Percentiles rank a stretch among this genome's conserved stretches.
phyloP scores from a whole-genome alignment of 2,113 vertebrate species.

The Boulengeromyrus knoepffleri region DNA sequence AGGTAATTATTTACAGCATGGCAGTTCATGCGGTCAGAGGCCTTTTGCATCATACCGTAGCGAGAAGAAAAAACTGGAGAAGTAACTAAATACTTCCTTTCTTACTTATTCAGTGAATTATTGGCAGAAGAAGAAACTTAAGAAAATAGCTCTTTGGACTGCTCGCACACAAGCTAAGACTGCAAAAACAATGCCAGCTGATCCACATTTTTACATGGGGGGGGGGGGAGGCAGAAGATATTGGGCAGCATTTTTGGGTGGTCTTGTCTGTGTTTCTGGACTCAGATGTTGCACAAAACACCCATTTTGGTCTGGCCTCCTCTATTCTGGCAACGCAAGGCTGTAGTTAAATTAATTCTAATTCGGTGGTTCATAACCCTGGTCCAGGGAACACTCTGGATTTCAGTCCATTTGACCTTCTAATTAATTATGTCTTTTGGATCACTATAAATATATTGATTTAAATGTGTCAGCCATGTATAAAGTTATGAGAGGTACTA shows the following conservation, averaged over 20 bases:
- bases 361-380: neutral
- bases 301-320: neutral
- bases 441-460: neutral
- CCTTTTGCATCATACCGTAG: constrained; percentile 16
- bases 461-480: neutral
- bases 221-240: neutral
- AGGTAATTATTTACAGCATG: constrained; percentile 31
- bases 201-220: neutral
- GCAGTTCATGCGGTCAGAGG: constrained; percentile 18
- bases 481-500: neutral
- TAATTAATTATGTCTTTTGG: neutral
- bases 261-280: neutral
- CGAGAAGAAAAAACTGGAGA: constrained; percentile 10
- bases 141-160: neutral
- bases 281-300: neutral
- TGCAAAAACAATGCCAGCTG: neutral
- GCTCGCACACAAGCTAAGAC: neutral
- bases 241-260: neutral
- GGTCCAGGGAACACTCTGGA: neutral
- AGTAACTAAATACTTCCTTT: constrained; percentile 8
- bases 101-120: neutral
- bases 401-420: neutral
- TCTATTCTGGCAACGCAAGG: neutral
- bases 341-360: neutral
- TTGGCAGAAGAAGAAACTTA: neutral